Base-by-base conservation (phyloP, 2,888 invertebrate genomes). In the Acronicta leporina region DNA sequence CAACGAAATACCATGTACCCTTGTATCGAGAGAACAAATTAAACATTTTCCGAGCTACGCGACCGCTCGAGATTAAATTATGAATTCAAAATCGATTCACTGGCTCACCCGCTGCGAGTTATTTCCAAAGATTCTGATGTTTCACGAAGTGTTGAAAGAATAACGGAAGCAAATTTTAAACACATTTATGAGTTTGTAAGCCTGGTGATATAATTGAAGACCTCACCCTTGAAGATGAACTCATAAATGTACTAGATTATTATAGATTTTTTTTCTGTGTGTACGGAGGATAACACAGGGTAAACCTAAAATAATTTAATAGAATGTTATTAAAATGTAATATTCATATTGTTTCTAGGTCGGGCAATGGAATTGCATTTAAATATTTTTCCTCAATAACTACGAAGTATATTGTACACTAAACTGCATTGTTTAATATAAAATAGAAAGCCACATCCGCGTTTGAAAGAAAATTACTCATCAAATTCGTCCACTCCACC, bases 61-160 rank as follows among this genome's bases (percentile, higher is more conserved):
- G 64, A 68, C 83, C 77, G 80, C 79, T 68, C 82, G 78, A 88
- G 88, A 91, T 91, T 89, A 88, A 90, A 88, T 90, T 88, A 88
- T 87, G 80, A 88, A 90, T 91, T 88, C 87, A 80, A 81, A 89
- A 91, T 90, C 85, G 86, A 89, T 88, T 87, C 79, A 74, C 71
- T 70, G 72, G 76, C 83, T 80, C 83, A 76, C 83, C 86, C 81
- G 83, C 81, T 83, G 86, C 68, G 84, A 85, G 83, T 78, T 84
- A 86, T 85, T 85, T 84, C 75, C 77, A 81, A 81, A 83, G 81
- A 69, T 65, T 68, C 40, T 25, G 50, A 49, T 59, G 40, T 60
- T 60, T 66, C 46, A 50, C 33, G 46, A 51, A 50, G 35, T 47
- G 33, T 13, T 46, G 20, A 30, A 30, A 53, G 47, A 59, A 10